phyloP scores from a whole-genome alignment of 1,140 invertebrate species.

The Musca vetustissima region DNA sequence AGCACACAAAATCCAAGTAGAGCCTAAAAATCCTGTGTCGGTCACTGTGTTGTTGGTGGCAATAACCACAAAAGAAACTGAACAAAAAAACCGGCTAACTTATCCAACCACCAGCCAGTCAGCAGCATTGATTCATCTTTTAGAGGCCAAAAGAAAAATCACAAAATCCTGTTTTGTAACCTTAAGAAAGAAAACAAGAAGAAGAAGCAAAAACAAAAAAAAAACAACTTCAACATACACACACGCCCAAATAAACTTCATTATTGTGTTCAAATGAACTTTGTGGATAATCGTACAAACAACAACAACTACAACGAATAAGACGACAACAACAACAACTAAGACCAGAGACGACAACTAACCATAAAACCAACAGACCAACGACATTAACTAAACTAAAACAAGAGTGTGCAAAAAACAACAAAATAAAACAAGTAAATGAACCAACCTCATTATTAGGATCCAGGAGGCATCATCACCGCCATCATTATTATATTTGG shows the following conservation, averaged over 20 bases:
- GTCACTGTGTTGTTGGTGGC: too few species aligned
- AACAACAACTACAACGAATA: neutral
- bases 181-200: conserved; percentile 11
- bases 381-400: neutral
- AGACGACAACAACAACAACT: neutral
- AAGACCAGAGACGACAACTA: neutral
- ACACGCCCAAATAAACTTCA: neutral
- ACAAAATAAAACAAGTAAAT: too few species aligned
- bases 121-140: too few species aligned
- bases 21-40: too few species aligned
- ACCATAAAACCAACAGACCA: too few species aligned
- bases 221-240: neutral
- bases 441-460: neutral
- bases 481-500: neutral
- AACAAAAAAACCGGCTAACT: too few species aligned
- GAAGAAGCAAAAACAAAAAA: neutral
- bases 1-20: too few species aligned
- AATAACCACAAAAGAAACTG: too few species aligned
- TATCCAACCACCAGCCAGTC: too few species aligned
- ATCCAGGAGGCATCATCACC: neutral
- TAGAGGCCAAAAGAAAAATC: conserved; percentile 1
- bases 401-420: neutral
- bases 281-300: neutral
- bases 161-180: conserved; percentile 20
- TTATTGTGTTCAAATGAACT: neutral